These are phyloP conservation scores for Euborellia annulipes DNA, from an alignment of 1,140 invertebrate genomes.

Conservation along the genomic window DNA sequence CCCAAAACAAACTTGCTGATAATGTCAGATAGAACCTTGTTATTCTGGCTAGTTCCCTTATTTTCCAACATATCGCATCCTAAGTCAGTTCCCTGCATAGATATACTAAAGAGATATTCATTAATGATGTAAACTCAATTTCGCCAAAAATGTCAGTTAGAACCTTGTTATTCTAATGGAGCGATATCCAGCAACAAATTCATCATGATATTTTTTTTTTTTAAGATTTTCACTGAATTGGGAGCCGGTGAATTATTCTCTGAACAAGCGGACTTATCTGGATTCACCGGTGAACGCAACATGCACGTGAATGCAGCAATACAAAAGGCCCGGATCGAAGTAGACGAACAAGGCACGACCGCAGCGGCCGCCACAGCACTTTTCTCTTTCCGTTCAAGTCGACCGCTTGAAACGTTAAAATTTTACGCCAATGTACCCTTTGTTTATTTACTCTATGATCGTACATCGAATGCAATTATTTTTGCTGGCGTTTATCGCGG, in stretches of 20 bases:
- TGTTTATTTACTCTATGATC: conserved; percentile 65
- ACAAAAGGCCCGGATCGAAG: conserved; percentile 63
- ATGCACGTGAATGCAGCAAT: conserved; percentile 47
- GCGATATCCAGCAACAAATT: too few relatives aligned
- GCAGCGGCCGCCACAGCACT: conserved; percentile 64
- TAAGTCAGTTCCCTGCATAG: too few relatives aligned
- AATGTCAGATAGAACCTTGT: too few relatives aligned
- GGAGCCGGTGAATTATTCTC: conserved; percentile 51
- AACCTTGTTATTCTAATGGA: too few relatives aligned
- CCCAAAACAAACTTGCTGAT: too few relatives aligned
- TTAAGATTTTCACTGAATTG: conserved; percentile 40
- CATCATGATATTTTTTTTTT: conserved; percentile 6
- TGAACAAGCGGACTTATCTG: conserved; percentile 42
- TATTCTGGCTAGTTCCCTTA: too few relatives aligned
- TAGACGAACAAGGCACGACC: conserved; percentile 65
- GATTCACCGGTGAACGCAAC: conserved; percentile 32
- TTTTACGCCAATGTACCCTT: conserved; percentile 81
- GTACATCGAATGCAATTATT: conserved; percentile 42
- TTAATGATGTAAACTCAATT: too few relatives aligned
- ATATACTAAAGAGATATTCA: too few relatives aligned
- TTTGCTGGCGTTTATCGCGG: conserved; percentile 57
- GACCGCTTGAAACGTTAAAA: conserved; percentile 53
- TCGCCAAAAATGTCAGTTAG: too few relatives aligned
- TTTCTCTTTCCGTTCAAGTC: conserved; percentile 64
- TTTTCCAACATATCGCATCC: too few relatives aligned